Evolutionary conservation across 2,113 vertebrate genomes (phyloP).

Genomic region (Bos indicus): DNA sequence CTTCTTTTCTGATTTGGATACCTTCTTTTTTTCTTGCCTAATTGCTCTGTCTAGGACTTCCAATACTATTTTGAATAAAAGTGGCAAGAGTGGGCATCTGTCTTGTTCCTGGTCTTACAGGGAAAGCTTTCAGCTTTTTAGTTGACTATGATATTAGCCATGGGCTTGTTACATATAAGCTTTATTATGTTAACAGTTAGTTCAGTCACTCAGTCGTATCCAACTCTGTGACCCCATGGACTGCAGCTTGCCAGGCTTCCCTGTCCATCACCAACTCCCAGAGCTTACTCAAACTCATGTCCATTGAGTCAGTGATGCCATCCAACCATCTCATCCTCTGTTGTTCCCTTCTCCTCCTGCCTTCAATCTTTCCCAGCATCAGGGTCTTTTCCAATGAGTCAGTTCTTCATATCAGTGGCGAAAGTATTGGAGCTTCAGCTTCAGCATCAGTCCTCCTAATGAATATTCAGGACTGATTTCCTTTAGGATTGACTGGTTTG

Average conservation of each 20-base stretch:
- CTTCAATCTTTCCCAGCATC: background rate
- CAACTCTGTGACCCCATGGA: background rate
- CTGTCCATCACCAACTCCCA: background rate
- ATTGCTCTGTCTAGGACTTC: background rate
- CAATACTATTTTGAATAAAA: background rate
- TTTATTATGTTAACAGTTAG: background rate
- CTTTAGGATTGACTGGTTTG: background rate
- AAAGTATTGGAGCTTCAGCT: background rate
- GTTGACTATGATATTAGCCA: background rate
- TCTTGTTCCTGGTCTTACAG: background rate
- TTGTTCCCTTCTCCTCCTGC: background rate
- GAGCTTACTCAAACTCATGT: background rate
- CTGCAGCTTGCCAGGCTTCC: background rate
- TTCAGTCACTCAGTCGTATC: background rate
- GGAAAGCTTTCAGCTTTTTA: background rate
- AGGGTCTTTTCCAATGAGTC: background rate
- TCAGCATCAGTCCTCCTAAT: background rate
- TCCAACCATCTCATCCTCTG: background rate
- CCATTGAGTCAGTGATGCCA: background rate
- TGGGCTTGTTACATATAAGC: background rate
- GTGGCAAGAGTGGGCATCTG: background rate
- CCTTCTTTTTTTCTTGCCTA: background rate
- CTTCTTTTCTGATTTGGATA: background rate
- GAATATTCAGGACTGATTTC: background rate
- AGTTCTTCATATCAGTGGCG: background rate